phyloP scores from a whole-genome alignment of 2,797 vertebrate species.

The Zenarchopterus dispar region DNA sequence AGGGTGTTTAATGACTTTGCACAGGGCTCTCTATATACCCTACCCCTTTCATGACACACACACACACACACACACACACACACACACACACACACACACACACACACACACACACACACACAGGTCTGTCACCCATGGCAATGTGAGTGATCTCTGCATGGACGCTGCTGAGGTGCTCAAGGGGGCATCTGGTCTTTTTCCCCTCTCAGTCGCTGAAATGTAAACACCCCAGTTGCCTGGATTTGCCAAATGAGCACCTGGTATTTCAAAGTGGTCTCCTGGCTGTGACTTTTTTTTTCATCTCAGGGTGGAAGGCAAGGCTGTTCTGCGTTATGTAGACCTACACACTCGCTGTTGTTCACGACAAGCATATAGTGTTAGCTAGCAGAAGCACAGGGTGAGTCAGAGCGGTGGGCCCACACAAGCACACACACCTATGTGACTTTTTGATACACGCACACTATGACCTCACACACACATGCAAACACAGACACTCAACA shows the following conservation, averaged over 20 bases:
- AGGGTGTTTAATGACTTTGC: slow-evolving; percentile 72
- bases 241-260: slow-evolving; percentile 82
- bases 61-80: slow-evolving; percentile 29
- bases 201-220: slow-evolving; percentile 79
- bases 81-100: slow-evolving; percentile 56
- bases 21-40: slow-evolving; percentile 42
- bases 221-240: slow-evolving; percentile 81
- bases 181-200: slow-evolving; percentile 82
- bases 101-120: slow-evolving; percentile 40
- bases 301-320: slow-evolving; percentile 54
- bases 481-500: slow-evolving; percentile 21
- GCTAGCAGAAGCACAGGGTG: slow-evolving; percentile 38
- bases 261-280: slow-evolving; percentile 82
- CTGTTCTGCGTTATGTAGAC: slow-evolving; percentile 75
- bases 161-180: slow-evolving; percentile 68
- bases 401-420: slow-evolving; percentile 60
- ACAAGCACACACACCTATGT: slow-evolving; percentile 28
- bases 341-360: slow-evolving; percentile 55
- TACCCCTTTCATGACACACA: slow-evolving; percentile 41
- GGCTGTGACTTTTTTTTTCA: slow-evolving; percentile 66
- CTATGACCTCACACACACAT: slow-evolving; percentile 19
- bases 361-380: slow-evolving; percentile 41
- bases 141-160: slow-evolving; percentile 76
- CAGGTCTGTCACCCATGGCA: slow-evolving; percentile 71
- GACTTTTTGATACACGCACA: slow-evolving; percentile 23